Evolutionary conservation across 2,113 vertebrate species (phyloP), one percentile per base, ranked within the genome.

Genomic region (Hippocampus zosterae): DNA sequence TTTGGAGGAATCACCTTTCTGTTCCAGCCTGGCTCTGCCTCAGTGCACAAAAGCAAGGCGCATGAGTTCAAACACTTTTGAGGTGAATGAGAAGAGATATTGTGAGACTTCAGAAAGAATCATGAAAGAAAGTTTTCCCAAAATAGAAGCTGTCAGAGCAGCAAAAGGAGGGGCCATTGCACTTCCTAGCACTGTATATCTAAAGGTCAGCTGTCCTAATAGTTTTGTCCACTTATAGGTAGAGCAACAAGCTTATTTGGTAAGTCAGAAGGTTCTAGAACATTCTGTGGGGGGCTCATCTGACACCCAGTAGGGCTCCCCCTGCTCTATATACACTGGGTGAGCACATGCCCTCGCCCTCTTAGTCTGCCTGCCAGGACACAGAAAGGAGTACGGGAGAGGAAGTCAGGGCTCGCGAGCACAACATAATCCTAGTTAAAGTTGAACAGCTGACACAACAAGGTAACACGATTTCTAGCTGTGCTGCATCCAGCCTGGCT

Each of bases 221-320:
- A 65, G 41, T 46, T 46, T 25, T 46, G 40, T 44, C 27, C 59
- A 61, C 15, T 41, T 42, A n/a, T 40, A 15, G 40, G 21, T 13
- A 16, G 21, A 55, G 62, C 60, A 61, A 48, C 27, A 72, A 33
- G 4, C 18, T 68, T 59, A 68, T 61, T 73, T 80, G 44, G 60
- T 48, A 19, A 73, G 25, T 71, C 27, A 74, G 60, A 48, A 61
- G 62, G 77, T 78, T 55, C 90, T 84, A 81, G 91, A 92, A 91
- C 83, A 80, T 92, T 93, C 91, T 86, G 71, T 70, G 59, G 69
- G 65, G n/a, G 77, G 73, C 86, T 92, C 91, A 89, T 80, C 84
- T 92, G 91, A 93, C 84, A 78, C 80, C 69, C 74, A 21, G 57
- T 61, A 82, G 83, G 83, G 81, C 79, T 86, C 72, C 81, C 64